These are phyloP conservation scores for Hoplodrina ambigua DNA, from an alignment of 2,888 invertebrate genomes.

Conservation along the genomic window DNA sequence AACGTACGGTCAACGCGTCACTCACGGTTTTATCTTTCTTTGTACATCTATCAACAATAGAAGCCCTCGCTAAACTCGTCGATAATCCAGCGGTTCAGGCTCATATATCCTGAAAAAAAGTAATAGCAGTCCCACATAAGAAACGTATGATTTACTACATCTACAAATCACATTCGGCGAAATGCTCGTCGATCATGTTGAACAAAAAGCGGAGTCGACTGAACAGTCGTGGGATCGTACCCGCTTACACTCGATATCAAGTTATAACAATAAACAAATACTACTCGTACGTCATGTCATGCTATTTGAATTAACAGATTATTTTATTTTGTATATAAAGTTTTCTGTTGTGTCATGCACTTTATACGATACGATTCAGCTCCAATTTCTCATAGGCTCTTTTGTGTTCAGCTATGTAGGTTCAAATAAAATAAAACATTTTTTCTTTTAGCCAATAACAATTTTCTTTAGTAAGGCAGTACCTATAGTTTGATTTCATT, in stretches of 20 bases:
- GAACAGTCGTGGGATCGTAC: constrained; percentile 52
- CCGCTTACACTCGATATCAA: constrained; percentile 18
- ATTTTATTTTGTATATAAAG: constrained; percentile 16
- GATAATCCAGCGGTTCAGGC: constrained; percentile 40
- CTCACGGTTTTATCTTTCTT: neutral
- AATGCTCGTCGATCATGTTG: constrained; percentile 50
- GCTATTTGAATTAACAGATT: constrained; percentile 24
- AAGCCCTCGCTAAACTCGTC: constrained; percentile 15
- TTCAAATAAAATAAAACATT: neutral
- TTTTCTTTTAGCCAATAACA: neutral
- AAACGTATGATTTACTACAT: constrained; percentile 51
- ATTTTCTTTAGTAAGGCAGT: neutral
- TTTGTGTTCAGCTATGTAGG: neutral
- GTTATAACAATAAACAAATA: constrained; percentile 25
- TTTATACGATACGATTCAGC: neutral
- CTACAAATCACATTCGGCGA: constrained; percentile 55
- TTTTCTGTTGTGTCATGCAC: constrained; percentile 8
- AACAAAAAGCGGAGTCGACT: constrained; percentile 36
- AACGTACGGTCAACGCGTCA: neutral
- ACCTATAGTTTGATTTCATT: neutral
- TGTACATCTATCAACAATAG: constrained; percentile 16
- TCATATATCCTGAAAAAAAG: constrained; percentile 30
- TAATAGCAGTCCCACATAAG: constrained; percentile 33
- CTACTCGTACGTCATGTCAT: constrained; percentile 19
- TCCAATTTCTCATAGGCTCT: neutral